A percentile compares a stretch with the other conserved stretches of the same genome.
phyloP scores from a whole-genome alignment of 2,797 vertebrate genomes.

The Siniperca undulata region DNA sequence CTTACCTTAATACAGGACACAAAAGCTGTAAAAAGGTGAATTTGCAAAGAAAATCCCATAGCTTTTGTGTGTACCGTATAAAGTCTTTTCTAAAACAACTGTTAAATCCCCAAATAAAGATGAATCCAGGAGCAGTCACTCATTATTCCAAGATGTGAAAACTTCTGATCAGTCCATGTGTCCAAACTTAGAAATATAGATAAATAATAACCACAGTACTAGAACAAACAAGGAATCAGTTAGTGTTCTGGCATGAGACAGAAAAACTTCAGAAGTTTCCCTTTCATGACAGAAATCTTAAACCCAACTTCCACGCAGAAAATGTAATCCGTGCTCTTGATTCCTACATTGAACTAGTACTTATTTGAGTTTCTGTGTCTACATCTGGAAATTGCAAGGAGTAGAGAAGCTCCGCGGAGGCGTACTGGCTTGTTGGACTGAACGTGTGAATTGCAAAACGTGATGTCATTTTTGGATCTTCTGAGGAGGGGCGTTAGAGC shows the following conservation, averaged over 20 bases:
- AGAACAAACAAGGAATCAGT: neutral
- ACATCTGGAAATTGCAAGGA: constrained; percentile 56
- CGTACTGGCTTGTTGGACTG: constrained; percentile 66
- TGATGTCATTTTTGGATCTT: constrained; percentile 88
- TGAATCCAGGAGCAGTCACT: constrained; percentile 57
- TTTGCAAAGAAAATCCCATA: constrained; percentile 76
- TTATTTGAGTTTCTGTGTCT: constrained; percentile 53
- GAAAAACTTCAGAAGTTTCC: constrained; percentile 28
- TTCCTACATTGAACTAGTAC: constrained; percentile 3
- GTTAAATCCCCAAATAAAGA: constrained; percentile 64
- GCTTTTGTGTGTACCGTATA: constrained; percentile 35
- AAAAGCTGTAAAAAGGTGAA: constrained; percentile 73
- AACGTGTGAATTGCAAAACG: constrained; percentile 86
- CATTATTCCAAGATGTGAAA: constrained; percentile 74
- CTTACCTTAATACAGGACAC: constrained; percentile 81
- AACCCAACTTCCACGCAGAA: constrained; percentile 54
- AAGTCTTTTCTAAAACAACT: constrained; percentile 29
- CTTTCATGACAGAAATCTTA: constrained; percentile 55
- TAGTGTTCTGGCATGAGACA: constrained; percentile 18
- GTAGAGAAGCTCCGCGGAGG: constrained; percentile 58
- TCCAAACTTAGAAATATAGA: constrained; percentile 35
- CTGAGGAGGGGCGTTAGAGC: constrained; percentile 74
- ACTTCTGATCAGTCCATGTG: constrained; percentile 60
- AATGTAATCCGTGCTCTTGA: constrained; percentile 52
- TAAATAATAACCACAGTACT: neutral